phyloP scores from a whole-genome alignment of 2,888 invertebrate species.

The Hypomecis atomaria region DNA sequence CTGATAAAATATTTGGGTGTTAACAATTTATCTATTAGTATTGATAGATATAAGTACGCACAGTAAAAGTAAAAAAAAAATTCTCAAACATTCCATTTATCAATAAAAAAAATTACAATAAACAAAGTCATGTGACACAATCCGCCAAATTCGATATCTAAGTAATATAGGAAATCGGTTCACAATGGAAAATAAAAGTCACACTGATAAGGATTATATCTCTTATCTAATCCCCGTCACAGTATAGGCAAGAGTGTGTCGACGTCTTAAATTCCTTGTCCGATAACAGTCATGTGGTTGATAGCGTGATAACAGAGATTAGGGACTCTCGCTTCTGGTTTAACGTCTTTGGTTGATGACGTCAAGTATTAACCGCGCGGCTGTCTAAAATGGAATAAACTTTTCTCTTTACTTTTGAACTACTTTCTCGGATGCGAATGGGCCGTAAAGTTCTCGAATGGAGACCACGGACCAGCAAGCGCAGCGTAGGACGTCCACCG shows the following conservation, averaged over 20 bases:
- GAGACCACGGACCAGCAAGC: too few species aligned
- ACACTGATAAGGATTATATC: constrained; percentile 25
- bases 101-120: constrained; percentile 1
- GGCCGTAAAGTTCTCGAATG: too few species aligned
- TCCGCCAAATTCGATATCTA: constrained; percentile 18
- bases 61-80: background rate
- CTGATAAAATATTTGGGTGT: too few species aligned
- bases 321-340: constrained; percentile 25
- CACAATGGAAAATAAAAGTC: constrained; percentile 20
- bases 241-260: constrained; percentile 11
- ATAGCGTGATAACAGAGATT: constrained; percentile 27
- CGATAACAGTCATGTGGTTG: constrained; percentile 32
- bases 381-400: too few species aligned
- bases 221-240: constrained; percentile 20
- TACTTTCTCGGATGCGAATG: too few species aligned
- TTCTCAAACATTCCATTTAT: background rate
- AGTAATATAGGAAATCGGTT: constrained; percentile 26
- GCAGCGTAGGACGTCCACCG: too few species aligned
- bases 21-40: too few species aligned
- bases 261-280: constrained; percentile 26
- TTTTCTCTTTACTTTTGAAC: too few species aligned
- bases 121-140: constrained; percentile 21
- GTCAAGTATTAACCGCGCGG: background rate
- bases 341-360: constrained; percentile 12
- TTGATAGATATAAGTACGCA: too few species aligned